These are phyloP conservation scores for Ricordea florida DNA, from an alignment of 92 coral and sea anemone species.

Conservation along the genomic window DNA sequence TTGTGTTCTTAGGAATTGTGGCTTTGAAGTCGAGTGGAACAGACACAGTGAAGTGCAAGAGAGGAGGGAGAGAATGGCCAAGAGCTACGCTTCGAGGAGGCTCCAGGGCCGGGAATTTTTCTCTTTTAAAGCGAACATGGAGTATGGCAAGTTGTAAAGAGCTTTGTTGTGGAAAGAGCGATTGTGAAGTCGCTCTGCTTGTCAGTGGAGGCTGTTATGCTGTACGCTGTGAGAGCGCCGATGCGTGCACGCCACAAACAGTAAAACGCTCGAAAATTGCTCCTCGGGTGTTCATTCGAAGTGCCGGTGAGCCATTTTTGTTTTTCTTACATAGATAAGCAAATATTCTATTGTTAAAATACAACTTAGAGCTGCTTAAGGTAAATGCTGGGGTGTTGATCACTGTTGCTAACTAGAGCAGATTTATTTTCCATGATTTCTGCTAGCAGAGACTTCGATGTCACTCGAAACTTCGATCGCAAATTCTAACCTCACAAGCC, in stretches of 20 bases:
- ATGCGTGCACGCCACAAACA: conserved; percentile 74
- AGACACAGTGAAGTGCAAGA: conserved; percentile 32
- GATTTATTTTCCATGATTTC: too few relatives aligned
- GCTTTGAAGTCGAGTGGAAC: conserved; percentile 21
- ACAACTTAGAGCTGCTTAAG: too few relatives aligned
- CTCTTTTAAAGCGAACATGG: conserved; percentile 43
- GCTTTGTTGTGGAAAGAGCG: conserved; percentile 67
- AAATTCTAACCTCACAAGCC: too few relatives aligned
- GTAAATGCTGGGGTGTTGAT: too few relatives aligned
- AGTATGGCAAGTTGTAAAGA: conserved; percentile 70
- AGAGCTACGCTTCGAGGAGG: conserved; percentile 67
- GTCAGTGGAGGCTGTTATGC: conserved; percentile 80
- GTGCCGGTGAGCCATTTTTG: conserved; percentile 24
- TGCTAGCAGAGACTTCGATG: too few relatives aligned
- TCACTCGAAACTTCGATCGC: too few relatives aligned
- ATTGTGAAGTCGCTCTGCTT: conserved; percentile 67
- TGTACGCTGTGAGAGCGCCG: conserved; percentile 74
- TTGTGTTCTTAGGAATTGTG: neutral
- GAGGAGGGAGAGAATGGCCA: conserved; percentile 47
- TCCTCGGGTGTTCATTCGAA: conserved; percentile 53
- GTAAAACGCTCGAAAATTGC: conserved; percentile 5
- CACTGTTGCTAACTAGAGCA: too few relatives aligned
- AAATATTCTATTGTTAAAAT: too few relatives aligned
- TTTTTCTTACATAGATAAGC: too few relatives aligned
- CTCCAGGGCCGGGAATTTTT: conserved; percentile 79